Base-by-base conservation (phyloP, 2,888 invertebrate species). In the Clistopyga incitator region DNA sequence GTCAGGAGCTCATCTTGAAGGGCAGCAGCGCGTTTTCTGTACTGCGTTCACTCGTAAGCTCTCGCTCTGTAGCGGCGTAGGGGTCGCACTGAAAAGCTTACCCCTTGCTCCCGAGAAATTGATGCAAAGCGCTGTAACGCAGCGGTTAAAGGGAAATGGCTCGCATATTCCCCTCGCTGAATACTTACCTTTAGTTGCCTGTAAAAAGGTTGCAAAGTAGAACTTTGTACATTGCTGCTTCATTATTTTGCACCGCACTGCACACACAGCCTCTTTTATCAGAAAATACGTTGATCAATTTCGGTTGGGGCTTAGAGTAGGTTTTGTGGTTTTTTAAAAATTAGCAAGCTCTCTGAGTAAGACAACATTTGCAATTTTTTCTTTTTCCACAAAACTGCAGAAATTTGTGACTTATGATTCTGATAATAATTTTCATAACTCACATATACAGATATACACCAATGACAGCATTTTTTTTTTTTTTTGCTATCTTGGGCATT, bases 81-180 rank as follows among this genome's bases (percentile, higher is more conserved):
- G 61, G 76, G 25, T 74, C 59, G 72, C 29, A 23, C 76, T 75
- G 75, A 61, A 76, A 78, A 75, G 75, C 45, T 42, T 34, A 56
- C 20, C 64, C 50, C 65, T 34, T 38, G n/a, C 45, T 61, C 59
- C 52, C 61, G n/a, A 59, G 67, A 76, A 83, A 78, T 78, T 82
- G 61, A 83, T 64, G 70, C 56, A 47, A 72, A 78, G 56, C 82
- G 42, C 45, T 50, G 75, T 50, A 65, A 59, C 64, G 54, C 47
- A 47, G 25, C 61, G 47, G 54, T 61, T 56, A 23, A 38, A 65
- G 72, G 54, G 50, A 61, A 65, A 50, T 29, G 50, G 29, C 65
- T 59, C 56, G 68, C 76, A 29, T 68, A 56, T 71, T 79, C 71
- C 56, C 18, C 67, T 80, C 76, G 67, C 42, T 68, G 67, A 75